phyloP scores from a whole-genome alignment of 2,797 vertebrate species.

The Myripristis murdjan region DNA sequence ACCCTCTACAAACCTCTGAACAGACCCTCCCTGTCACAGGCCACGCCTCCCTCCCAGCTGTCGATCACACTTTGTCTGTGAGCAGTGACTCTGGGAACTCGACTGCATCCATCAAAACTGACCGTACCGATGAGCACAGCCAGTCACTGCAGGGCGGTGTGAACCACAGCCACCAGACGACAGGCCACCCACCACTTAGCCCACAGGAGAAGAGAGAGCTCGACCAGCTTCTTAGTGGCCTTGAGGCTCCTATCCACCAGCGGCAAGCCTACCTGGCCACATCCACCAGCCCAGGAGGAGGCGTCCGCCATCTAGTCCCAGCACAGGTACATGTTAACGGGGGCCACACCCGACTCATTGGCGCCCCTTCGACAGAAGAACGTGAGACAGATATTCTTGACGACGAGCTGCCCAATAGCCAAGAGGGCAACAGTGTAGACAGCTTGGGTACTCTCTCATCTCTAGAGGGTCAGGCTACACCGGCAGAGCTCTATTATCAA shows the following conservation, averaged over 20 bases:
- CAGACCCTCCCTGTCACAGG: conserved; percentile 78
- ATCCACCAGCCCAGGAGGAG: conserved; percentile 82
- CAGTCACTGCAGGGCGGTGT: conserved; percentile 66
- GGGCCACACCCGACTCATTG: conserved; percentile 66
- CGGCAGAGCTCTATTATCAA: conserved; percentile 80
- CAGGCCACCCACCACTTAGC: conserved; percentile 77
- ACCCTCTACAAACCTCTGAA: conserved; percentile 74
- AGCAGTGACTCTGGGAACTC: conserved; percentile 99
- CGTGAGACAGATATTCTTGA: conserved; percentile 96
- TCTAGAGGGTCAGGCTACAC: conserved; percentile 88
- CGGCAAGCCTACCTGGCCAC: conserved; percentile 80
- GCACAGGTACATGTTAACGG: conserved; percentile 97
- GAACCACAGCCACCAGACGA: conserved; percentile 64
- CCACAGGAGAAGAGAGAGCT: conserved; percentile 92
- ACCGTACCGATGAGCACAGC: conserved; percentile 93
- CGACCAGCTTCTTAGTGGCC: conserved; percentile 93
- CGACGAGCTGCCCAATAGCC: conserved; percentile 91
- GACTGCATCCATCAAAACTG: conserved; percentile 95
- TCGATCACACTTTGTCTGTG: conserved; percentile 92
- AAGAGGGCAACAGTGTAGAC: conserved; percentile 94
- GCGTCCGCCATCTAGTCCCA: conserved; percentile 91
- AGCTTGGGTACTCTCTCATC: conserved; percentile 96
- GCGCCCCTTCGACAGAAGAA: conserved; percentile 79
- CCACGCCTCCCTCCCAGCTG: conserved; percentile 81
- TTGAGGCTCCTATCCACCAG: conserved; percentile 83